Evolutionary conservation across 2,888 invertebrate species (phyloP), one percentile per base, ranked within the genome.

Genomic region (Oscheius onirici): DNA sequence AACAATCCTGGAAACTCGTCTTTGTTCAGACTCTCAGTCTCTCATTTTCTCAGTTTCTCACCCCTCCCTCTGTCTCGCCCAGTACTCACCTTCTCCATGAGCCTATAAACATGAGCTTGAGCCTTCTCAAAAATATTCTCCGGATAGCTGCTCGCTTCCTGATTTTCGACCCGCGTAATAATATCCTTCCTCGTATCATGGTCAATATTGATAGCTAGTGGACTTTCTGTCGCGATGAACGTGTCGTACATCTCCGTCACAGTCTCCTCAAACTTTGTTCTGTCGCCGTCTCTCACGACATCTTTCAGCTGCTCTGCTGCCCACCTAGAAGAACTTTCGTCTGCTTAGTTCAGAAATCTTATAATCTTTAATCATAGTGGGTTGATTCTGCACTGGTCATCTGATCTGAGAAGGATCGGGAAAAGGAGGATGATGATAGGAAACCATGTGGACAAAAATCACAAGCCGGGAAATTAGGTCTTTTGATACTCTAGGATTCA

Each of bases 131-230:
- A 83, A 44, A 83, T 80, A 67, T 78, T 79, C 63, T 80, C 76
- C 24, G 81, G 82, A 68, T 78, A 83, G n/a, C 76, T 77, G 28
- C 70, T 66, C 24, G 80, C 78, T 1, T 77, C 75, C 58, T 76
- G 75, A 58, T 78, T 79, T 51, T 79, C 78, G 40, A 82, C 80
- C 76, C 78, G 65, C 44, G 77, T 79, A 65, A 81, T 80, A 44
- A 83, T 81, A 66, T 83, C 83, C 17, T 77, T 78, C 46, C 83
- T 68, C 13, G 81, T 83, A 61, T 83, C 83, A 68, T 81, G 83
- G 69, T 83, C 83, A 46, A 83, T 83, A 72, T 83, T 83, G 63
- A 83, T 83, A 13, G 81, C 81, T 41, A 80, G 63, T n/a, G 81
- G 81, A 22, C 78, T 77, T 26, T 83, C 83, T n/a, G 80, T 73